Conservation (phyloP, 2,888 invertebrate genomes). For the Noctuana brunneofusca region DNA sequence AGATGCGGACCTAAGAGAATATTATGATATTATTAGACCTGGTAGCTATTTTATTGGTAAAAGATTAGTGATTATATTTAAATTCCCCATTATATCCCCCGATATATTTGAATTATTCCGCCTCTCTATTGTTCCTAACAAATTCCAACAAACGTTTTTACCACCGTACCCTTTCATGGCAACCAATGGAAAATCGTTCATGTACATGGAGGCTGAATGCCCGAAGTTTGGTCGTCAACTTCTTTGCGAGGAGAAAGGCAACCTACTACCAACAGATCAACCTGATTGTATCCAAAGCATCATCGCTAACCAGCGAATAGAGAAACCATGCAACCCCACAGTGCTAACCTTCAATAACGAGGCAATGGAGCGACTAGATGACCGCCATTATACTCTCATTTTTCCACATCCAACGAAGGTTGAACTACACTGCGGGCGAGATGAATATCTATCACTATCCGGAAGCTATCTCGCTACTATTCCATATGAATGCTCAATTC, state of each 20-base stretch:
- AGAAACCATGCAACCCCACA: conserved; percentile 15
- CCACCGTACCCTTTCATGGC: conserved; percentile 29
- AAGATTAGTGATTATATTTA: conserved; percentile 20
- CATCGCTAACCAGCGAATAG: conserved; percentile 7
- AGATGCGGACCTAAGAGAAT: conserved; percentile 8
- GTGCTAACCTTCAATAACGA: conserved; percentile 10
- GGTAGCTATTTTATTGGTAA: conserved; percentile 17
- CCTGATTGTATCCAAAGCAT: conserved; percentile 14
- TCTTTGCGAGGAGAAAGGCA: conserved; percentile 8
- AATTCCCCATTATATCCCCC: conserved; percentile 17
- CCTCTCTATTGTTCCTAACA: conserved; percentile 26
- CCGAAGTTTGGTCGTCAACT: conserved; percentile 14
- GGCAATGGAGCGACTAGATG: conserved; percentile 37
- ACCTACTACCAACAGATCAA: not conserved
- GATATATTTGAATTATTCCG: conserved; percentile 18
- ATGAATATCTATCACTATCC: conserved; percentile 28
- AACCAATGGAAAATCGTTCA: conserved; percentile 31
- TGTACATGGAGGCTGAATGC: conserved; percentile 27
- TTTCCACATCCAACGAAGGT: conserved; percentile 37
- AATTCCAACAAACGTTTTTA: conserved; percentile 18
- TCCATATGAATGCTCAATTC: conserved; percentile 32
- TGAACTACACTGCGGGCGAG: conserved; percentile 23
- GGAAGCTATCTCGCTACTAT: conserved; percentile 38
- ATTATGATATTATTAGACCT: conserved; percentile 23
- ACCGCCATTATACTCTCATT: conserved; percentile 37